phyloP scores from a whole-genome alignment of 2,888 invertebrate species.

The Metallyticus violacea region DNA sequence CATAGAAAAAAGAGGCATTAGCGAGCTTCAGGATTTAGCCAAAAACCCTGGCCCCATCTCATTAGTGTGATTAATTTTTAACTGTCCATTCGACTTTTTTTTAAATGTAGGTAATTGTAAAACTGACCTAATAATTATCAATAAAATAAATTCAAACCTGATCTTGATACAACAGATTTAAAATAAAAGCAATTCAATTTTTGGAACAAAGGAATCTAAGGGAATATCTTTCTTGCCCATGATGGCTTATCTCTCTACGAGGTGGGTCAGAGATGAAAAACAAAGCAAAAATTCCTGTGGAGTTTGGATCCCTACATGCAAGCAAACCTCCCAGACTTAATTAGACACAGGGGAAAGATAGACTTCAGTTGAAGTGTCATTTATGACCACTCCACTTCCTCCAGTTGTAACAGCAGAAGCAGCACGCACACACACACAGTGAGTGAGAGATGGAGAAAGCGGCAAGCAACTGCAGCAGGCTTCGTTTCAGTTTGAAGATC shows the following conservation, averaged over 20 bases:
- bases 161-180: too few relatives aligned
- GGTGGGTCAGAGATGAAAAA: neutral
- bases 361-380: neutral
- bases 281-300: neutral
- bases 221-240: neutral
- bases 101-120: too few relatives aligned
- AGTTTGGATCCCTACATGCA: neutral
- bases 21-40: too few relatives aligned
- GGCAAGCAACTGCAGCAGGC: constrained; percentile 15
- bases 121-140: too few relatives aligned
- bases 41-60: too few relatives aligned
- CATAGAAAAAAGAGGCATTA: too few relatives aligned
- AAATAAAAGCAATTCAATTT: too few relatives aligned
- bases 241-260: neutral
- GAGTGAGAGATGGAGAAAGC: neutral
- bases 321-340: neutral
- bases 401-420: neutral
- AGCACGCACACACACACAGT: neutral
- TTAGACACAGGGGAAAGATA: neutral
- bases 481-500: constrained; percentile 15
- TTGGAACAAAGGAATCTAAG: neutral
- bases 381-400: constrained; percentile 10
- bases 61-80: too few relatives aligned
- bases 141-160: too few relatives aligned
- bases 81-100: too few relatives aligned